Conservation (phyloP, 2,888 invertebrate genomes). For the Drosophila pegasa region DNA sequence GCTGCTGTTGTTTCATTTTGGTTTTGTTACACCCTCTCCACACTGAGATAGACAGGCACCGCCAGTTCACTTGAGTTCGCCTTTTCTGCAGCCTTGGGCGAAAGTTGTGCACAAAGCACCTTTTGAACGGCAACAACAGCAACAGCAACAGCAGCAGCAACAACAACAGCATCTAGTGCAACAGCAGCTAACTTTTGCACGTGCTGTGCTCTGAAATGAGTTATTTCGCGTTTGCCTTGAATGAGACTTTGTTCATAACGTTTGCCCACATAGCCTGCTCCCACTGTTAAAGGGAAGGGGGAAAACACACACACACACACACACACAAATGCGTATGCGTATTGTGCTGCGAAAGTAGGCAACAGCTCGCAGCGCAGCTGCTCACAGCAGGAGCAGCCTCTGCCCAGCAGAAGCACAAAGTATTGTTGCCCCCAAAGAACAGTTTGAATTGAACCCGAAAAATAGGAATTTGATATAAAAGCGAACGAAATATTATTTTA, state of each 20-base stretch:
- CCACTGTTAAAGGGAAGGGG: conserved; percentile 40
- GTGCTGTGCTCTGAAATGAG: conserved; percentile 74
- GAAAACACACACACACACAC: background rate
- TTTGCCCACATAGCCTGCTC: background rate
- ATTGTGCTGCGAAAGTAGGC: conserved; percentile 53
- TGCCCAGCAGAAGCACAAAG: background rate
- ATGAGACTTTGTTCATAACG: conserved; percentile 26
- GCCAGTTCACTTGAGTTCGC: conserved; percentile 48
- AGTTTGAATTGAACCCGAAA: conserved; percentile 3
- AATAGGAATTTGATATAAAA: background rate
- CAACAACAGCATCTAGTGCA: conserved; percentile 4
- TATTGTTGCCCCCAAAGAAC: conserved; percentile 14
- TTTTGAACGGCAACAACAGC: conserved; percentile 37
- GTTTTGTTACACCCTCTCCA: conserved; percentile 11
- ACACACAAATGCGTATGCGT: conserved; percentile 33
- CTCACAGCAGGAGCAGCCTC: conserved; percentile 29
- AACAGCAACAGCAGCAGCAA: conserved; percentile 16
- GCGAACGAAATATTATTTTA: background rate
- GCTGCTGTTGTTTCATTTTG: conserved; percentile 18
- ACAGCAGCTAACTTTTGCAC: conserved; percentile 48
- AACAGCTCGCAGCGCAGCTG: conserved; percentile 38
- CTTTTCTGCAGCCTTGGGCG: conserved; percentile 51
- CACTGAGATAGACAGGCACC: conserved; percentile 39
- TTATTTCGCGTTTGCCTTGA: conserved; percentile 54
- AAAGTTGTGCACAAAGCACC: conserved; percentile 64